Percentiles rank a stretch among this genome's conserved stretches.
Evolutionary conservation across 1,140 invertebrate species (phyloP).

Genomic region (Goniozus legneri): DNA sequence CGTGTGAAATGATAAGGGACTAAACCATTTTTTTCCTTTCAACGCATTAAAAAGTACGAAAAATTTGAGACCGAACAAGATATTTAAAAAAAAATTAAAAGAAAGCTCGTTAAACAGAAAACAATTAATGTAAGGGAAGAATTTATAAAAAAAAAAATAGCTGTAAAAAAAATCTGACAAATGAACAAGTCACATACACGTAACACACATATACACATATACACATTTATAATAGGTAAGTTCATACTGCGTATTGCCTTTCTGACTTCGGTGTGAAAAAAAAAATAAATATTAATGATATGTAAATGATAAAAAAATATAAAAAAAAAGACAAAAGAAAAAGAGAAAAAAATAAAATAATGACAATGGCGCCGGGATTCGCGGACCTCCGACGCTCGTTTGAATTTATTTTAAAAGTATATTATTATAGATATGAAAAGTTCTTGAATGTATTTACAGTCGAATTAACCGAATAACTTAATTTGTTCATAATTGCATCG

Average conservation of each 20-base stretch:
- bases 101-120: conserved; percentile 11
- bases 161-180: conserved; percentile 22
- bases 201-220: conserved; percentile 42
- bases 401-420: too few relatives aligned
- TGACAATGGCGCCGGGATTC: conserved; percentile 37
- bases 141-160: conserved; percentile 20
- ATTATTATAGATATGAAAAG: too few relatives aligned
- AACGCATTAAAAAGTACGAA: conserved; percentile 9
- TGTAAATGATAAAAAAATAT: conserved; percentile 41
- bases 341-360: conserved; percentile 43
- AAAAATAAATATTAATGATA: conserved; percentile 28
- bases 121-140: conserved; percentile 16
- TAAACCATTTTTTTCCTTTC: too few relatives aligned
- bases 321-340: conserved; percentile 12
- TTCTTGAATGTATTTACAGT: too few relatives aligned
- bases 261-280: conserved; percentile 54
- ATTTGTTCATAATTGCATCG: too few relatives aligned
- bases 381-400: conserved; percentile 28
- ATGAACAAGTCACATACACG: conserved; percentile 42
- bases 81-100: conserved; percentile 6
- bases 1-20: conserved; percentile 16
- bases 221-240: conserved; percentile 50
- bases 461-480: too few relatives aligned
- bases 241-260: conserved; percentile 56
- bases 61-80: background rate